Conservation (phyloP, 92 coral and sea anemone genomes). For the Epizoanthus stellaris region DNA sequence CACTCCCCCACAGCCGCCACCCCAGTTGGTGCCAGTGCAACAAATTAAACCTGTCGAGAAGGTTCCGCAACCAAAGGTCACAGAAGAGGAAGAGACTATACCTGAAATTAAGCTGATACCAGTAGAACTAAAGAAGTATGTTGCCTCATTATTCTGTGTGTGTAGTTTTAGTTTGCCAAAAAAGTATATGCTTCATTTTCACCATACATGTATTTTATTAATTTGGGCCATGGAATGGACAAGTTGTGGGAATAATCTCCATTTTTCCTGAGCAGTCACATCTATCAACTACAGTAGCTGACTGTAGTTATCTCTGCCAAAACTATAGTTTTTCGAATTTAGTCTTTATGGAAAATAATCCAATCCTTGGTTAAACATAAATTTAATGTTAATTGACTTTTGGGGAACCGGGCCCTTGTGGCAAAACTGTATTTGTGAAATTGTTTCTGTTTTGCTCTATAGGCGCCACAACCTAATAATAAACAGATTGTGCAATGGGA, state of each 20-base stretch:
- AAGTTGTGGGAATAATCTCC: background rate
- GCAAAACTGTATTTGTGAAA: background rate
- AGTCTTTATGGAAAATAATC: too few species aligned
- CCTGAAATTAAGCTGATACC: slow-evolving; percentile 80
- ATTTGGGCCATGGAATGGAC: background rate
- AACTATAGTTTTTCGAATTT: too few species aligned
- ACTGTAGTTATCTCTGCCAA: too few species aligned
- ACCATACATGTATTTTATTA: background rate
- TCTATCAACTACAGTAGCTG: too few species aligned
- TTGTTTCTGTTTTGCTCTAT: background rate
- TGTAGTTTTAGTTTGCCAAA: too few species aligned
- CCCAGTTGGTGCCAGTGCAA: slow-evolving; percentile 27
- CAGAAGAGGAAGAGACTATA: slow-evolving; percentile 57
- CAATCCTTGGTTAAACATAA: too few species aligned
- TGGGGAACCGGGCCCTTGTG: background rate
- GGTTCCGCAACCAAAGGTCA: slow-evolving; percentile 16
- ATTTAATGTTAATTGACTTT: too few species aligned
- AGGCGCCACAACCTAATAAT: slow-evolving; percentile 85
- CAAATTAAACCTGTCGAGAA: slow-evolving; percentile 14
- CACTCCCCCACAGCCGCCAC: slow-evolving; percentile 45
- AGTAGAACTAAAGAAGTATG: slow-evolving; percentile 86
- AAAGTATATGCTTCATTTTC: background rate
- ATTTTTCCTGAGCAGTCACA: background rate
- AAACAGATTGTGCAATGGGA: slow-evolving; percentile 76
- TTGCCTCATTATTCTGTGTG: background rate